These are phyloP conservation scores for Morus bassanus DNA, from an alignment of 2,797 vertebrate genomes.

Conservation along the genomic window DNA sequence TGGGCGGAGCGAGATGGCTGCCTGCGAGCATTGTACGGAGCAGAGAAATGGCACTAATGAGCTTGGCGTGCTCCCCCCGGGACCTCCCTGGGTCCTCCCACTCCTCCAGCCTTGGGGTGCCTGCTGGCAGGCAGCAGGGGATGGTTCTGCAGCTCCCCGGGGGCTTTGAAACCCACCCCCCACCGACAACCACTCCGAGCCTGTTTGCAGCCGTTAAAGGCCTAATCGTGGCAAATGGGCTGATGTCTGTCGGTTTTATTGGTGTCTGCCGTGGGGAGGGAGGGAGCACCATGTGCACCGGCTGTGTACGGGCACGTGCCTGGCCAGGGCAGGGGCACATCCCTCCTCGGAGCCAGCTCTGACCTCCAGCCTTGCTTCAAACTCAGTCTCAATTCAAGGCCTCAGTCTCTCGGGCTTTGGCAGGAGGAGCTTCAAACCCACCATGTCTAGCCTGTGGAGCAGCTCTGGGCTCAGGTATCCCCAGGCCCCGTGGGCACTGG, in stretches of 20 bases:
- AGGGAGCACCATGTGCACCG: rapidly evolving
- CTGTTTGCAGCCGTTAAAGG: not conserved
- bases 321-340: not conserved
- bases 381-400: too few relatives aligned
- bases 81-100: not conserved
- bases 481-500: rapidly evolving
- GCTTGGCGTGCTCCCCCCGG: not conserved
- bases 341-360: rapidly evolving
- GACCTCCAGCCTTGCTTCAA: rapidly evolving
- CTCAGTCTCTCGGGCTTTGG: not conserved
- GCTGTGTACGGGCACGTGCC: rapidly evolving
- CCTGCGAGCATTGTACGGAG: not conserved
- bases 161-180: not conserved
- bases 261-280: rapidly evolving
- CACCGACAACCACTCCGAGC: rapidly evolving
- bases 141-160: rapidly evolving
- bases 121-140: not conserved
- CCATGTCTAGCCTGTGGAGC: rapidly evolving
- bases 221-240: rapidly evolving
- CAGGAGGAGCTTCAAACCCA: not conserved
- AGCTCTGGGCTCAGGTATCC: not conserved
- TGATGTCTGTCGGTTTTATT: rapidly evolving
- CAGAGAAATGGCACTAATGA: not conserved
- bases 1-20: constrained; percentile 37
- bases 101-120: not conserved